phyloP scores from a whole-genome alignment of 2,888 invertebrate genomes.

The Catocala fraxini region DNA sequence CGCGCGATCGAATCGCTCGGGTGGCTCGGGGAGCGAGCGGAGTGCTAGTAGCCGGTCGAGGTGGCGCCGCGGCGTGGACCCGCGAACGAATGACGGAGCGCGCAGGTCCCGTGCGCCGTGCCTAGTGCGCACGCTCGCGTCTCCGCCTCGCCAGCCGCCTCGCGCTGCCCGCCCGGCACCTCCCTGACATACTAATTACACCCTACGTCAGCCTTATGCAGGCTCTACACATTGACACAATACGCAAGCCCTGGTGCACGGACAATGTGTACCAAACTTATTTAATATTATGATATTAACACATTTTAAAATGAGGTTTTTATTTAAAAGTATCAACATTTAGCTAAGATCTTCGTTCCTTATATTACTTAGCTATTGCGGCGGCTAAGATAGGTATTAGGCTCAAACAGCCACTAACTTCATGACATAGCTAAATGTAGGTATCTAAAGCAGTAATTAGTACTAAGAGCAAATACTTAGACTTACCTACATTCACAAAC shows the following conservation, averaged over 20 bases:
- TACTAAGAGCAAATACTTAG: too few species aligned
- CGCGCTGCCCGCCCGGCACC: slow-evolving; percentile 59
- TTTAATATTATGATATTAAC: too few species aligned
- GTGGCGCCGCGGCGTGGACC: slow-evolving; percentile 76
- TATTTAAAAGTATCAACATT: too few species aligned
- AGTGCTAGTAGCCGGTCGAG: slow-evolving; percentile 50
- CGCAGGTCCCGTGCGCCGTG: slow-evolving; percentile 70
- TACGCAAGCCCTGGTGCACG: slow-evolving; percentile 9
- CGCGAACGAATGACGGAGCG: slow-evolving; percentile 80
- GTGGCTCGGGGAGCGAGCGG: slow-evolving; percentile 40
- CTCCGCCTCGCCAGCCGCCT: slow-evolving; percentile 48
- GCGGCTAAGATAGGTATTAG: too few species aligned
- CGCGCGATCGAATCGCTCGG: slow-evolving; percentile 37
- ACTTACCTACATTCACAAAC: too few species aligned
- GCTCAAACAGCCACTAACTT: too few species aligned
- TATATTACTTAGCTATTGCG: too few species aligned
- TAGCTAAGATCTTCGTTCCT: too few species aligned
- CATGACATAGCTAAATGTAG: too few species aligned
- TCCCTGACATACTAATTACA: slow-evolving; percentile 73
- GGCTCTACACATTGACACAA: slow-evolving; percentile 30
- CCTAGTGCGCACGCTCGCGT: slow-evolving; percentile 72
- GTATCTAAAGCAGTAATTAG: too few species aligned
- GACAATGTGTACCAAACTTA: too few species aligned
- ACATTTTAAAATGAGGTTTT: too few species aligned
- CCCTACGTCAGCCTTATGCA: slow-evolving; percentile 63